Percentiles rank a stretch among this genome's conserved stretches.
Conservation (phyloP, 2,888 invertebrate genomes). For the Anorthoa munda region DNA sequence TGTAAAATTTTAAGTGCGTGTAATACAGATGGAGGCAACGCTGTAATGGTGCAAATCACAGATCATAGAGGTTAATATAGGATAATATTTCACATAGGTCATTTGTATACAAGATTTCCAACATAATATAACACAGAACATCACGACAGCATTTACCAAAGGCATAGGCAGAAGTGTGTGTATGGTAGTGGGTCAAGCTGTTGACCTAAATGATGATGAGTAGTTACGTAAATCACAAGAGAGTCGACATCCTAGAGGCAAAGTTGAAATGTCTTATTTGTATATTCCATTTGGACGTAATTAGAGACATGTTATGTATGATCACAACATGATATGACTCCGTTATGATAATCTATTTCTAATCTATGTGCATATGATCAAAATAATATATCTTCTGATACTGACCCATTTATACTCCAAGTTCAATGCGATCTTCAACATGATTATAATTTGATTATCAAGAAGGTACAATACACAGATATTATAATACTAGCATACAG, state of each 20-base stretch:
- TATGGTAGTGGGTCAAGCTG: neutral
- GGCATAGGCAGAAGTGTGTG: neutral
- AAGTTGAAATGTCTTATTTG: neutral
- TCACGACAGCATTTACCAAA: neutral
- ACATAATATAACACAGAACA: neutral
- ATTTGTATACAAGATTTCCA: too few relatives aligned
- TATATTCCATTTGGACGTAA: neutral
- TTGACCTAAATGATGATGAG: neutral
- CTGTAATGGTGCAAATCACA: slow-evolving; percentile 2
- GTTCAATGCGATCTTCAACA: slow-evolving; percentile 7
- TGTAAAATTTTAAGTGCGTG: slow-evolving; percentile 28
- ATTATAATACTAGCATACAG: too few relatives aligned
- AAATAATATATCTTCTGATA: neutral
- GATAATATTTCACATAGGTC: neutral
- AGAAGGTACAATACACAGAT: neutral
- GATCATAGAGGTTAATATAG: neutral
- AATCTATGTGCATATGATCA: neutral
- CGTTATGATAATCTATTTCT: too few relatives aligned
- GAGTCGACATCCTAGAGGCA: neutral
- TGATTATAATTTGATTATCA: slow-evolving; percentile 6
- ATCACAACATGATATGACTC: too few relatives aligned
- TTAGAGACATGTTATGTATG: too few relatives aligned
- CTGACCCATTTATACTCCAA: neutral
- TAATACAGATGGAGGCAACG: neutral
- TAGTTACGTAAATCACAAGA: neutral